phyloP scores from a whole-genome alignment of 2,797 vertebrate genomes.

The Hippocampus kuda region DNA sequence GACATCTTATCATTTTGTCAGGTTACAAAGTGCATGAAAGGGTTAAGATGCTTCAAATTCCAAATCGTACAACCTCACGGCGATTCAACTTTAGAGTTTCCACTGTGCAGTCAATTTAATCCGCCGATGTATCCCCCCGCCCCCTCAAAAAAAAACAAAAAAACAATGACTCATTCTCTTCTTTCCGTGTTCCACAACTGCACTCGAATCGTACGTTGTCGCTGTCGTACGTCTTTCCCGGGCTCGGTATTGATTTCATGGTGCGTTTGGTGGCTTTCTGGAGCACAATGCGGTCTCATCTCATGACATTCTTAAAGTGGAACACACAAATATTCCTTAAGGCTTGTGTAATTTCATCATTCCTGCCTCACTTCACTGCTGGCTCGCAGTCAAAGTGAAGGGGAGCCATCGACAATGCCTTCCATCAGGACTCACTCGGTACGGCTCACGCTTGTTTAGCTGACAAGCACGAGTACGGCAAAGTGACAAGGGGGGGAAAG shows the following conservation, averaged over 20 bases:
- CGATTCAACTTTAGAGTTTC: not conserved
- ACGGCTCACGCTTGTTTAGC: constrained; percentile 11
- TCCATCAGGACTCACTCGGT: constrained; percentile 37
- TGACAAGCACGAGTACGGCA: constrained; percentile 33
- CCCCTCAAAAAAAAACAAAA: too few relatives aligned
- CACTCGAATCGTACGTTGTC: not conserved
- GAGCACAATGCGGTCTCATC: constrained; percentile 58
- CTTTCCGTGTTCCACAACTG: not conserved
- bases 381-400: constrained; percentile 45
- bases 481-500: constrained; percentile 16
- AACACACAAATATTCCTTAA: constrained; percentile 59
- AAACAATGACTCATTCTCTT: not conserved
- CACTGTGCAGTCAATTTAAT: not conserved
- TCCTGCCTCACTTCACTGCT: constrained; percentile 43
- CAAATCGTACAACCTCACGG: not conserved
- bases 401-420: constrained; percentile 40
- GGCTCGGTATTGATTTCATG: constrained; percentile 53
- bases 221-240: constrained; percentile 15
- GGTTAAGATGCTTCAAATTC: not conserved
- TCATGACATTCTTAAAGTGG: constrained; percentile 52
- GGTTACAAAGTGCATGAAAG: too few relatives aligned
- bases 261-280: constrained; percentile 50
- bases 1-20: too few relatives aligned
- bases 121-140: not conserved
- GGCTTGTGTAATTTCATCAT: constrained; percentile 58